Base-by-base conservation (phyloP, 2,113 vertebrate genomes). In the Laterallus jamaicensis region DNA sequence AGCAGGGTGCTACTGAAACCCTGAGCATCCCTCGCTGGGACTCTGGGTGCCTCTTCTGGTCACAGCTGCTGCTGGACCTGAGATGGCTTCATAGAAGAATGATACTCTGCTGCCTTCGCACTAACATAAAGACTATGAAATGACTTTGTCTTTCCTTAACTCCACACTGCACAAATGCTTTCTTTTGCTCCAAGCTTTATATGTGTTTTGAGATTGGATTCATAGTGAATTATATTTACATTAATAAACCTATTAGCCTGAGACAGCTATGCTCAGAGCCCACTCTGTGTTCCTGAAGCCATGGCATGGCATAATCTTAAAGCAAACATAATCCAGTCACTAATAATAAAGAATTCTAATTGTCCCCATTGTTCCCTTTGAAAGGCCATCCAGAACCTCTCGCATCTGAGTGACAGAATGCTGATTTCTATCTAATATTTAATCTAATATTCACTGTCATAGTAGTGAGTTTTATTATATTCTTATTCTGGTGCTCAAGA, bases 81-180 rank as follows among this genome's bases (percentile, higher is more conserved):
- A 50, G 25, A 0, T 0, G 22, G 32, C 52, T 85, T 70, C 15
- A 12, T 9, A 18, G 11, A 67, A n/a, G 24, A 59, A 82, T 25
- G 14, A 42, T 31, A 8, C 32, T 85, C 7, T 7, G 25, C 24
- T 73, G 54, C 39, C 31, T 82, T 40, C n/a, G 40, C 31, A 21
- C 6, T 50, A 54, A 40, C 8, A 44, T 47, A 6, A 28, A 28
- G 47, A 62, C 28, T 6, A 24, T 22, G 18, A 91, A 85, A 37
- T 49, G 58, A 12, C 32, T 26, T 79, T 26, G 12, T 26, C 28
- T 67, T 88, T 60, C 47, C 54, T 58, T 75, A 71, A 59, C 17
- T 49, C 42, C 28, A 24, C n/a, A 21, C 11, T 37, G 28, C 39
- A 47, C 12, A 70, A 59, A 68, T 25, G 37, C 12, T 86, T 88